Conservation (phyloP, 1,140 invertebrate genomes). For the Drosophila parabipectinata region DNA sequence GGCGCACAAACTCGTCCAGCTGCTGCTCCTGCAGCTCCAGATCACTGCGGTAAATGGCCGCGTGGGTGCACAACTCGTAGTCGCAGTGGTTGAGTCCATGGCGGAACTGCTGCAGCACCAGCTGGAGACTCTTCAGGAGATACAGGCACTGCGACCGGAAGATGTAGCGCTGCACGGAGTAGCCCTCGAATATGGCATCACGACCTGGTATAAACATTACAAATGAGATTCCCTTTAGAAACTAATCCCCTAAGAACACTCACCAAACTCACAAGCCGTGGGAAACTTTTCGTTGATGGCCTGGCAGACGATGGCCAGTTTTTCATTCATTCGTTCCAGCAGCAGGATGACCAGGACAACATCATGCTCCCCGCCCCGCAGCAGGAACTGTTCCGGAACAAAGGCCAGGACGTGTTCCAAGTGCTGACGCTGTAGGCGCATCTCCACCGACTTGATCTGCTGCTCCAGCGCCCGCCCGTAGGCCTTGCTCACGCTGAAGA, state of each 20-base stretch:
- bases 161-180: slow-evolving; percentile 94
- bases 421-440: slow-evolving; percentile 93
- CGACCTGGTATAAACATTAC: slow-evolving; percentile 33
- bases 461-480: slow-evolving; percentile 95
- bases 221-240: not conserved
- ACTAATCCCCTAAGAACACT: slow-evolving; percentile 58
- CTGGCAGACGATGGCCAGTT: slow-evolving; percentile 94
- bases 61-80: slow-evolving; percentile 93
- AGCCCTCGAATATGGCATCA: slow-evolving; percentile 92
- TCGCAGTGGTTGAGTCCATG: slow-evolving; percentile 92
- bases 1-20: slow-evolving; percentile 94
- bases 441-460: slow-evolving; percentile 94
- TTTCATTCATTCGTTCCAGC: slow-evolving; percentile 95
- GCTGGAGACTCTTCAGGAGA: slow-evolving; percentile 91
- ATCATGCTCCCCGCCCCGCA: slow-evolving; percentile 96
- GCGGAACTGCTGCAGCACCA: slow-evolving; percentile 88
- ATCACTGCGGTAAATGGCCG: slow-evolving; percentile 94
- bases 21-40: slow-evolving; percentile 95
- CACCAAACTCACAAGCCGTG: slow-evolving; percentile 87
- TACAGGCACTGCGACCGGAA: slow-evolving; percentile 93
- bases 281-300: slow-evolving; percentile 93
- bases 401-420: slow-evolving; percentile 94
- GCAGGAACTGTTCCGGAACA: slow-evolving; percentile 96
- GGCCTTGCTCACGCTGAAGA: slow-evolving; percentile 94
- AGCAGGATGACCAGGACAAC: slow-evolving; percentile 94